These are phyloP conservation scores for Episyrphus balteatus DNA, from an alignment of 1,140 invertebrate species.

Conservation along the genomic window DNA sequence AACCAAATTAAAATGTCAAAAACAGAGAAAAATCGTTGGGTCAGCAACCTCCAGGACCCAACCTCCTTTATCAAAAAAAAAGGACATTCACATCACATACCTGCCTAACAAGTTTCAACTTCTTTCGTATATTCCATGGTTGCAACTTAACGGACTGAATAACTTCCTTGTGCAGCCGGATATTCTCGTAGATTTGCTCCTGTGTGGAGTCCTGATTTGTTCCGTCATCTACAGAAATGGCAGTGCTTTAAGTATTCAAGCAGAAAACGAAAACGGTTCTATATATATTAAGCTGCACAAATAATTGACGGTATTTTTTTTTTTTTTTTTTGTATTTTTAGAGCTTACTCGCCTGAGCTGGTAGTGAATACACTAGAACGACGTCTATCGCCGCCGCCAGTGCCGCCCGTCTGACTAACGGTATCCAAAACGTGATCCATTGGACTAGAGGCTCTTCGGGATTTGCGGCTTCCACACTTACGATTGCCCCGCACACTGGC, in stretches of 20 bases:
- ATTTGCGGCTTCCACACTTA: conserved; percentile 42
- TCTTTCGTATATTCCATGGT: conserved; percentile 77
- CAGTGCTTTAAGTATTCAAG: conserved; percentile 52
- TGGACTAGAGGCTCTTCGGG: conserved; percentile 56
- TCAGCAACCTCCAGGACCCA: too few species aligned
- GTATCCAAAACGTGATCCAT: conserved; percentile 42
- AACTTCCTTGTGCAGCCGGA: conserved; percentile 87
- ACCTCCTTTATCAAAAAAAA: too few species aligned
- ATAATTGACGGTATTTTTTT: background rate
- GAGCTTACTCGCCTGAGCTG: conserved; percentile 67
- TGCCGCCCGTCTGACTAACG: conserved; percentile 15
- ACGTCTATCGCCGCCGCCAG: conserved; percentile 41
- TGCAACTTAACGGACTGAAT: conserved; percentile 78
- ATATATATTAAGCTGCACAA: background rate
- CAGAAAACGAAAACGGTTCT: background rate
- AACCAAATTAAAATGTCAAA: too few species aligned
- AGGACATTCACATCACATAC: conserved; percentile 23
- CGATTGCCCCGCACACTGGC: conserved; percentile 54
- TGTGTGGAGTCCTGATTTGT: conserved; percentile 48
- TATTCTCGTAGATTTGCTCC: conserved; percentile 82
- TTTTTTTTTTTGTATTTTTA: background rate
- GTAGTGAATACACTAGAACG: conserved; percentile 71
- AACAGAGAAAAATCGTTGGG: too few species aligned
- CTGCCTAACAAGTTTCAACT: conserved; percentile 71
- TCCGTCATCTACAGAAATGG: conserved; percentile 61